A percentile compares a stretch with the other conserved stretches of the same genome.
Conservation (phyloP, 2,888 invertebrate species). For the Cheilosia pagana region DNA sequence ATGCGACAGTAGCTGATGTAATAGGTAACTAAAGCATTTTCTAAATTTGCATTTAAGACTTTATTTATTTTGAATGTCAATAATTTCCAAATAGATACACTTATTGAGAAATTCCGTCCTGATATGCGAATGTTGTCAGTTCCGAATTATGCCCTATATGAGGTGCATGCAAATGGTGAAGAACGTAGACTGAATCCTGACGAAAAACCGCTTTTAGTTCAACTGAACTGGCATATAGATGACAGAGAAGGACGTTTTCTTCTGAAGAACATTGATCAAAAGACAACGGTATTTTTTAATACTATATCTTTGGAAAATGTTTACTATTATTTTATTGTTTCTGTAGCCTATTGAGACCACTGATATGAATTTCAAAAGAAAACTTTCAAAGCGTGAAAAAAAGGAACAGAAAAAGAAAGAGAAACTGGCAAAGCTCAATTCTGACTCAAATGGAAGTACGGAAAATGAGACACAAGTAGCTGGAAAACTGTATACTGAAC, state of each 20-base stretch:
- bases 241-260: slow-evolving; percentile 99
- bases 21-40: slow-evolving; percentile 86
- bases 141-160: slow-evolving; percentile 90
- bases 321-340: background rate
- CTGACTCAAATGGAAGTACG: slow-evolving; percentile 83
- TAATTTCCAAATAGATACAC: slow-evolving; percentile 86
- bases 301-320: background rate
- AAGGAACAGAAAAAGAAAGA: slow-evolving; percentile 98
- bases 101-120: slow-evolving; percentile 99
- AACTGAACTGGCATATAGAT: slow-evolving; percentile 99
- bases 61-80: background rate
- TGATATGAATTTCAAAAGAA: slow-evolving; percentile 94
- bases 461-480: slow-evolving; percentile 91
- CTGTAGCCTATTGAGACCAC: slow-evolving; percentile 87
- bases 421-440: slow-evolving; percentile 91
- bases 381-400: slow-evolving; percentile 98
- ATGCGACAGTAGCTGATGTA: slow-evolving; percentile 97
- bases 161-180: slow-evolving; percentile 90
- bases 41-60: background rate
- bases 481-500: slow-evolving; percentile 96
- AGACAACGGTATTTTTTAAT: slow-evolving; percentile 84
- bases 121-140: slow-evolving; percentile 98
- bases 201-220: slow-evolving; percentile 97
- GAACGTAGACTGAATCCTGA: slow-evolving; percentile 95
- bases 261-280: slow-evolving; percentile 94